These are phyloP conservation scores for Lethenteron reissneri DNA, from an alignment of 2,113 vertebrate species.

Conservation along the genomic window DNA sequence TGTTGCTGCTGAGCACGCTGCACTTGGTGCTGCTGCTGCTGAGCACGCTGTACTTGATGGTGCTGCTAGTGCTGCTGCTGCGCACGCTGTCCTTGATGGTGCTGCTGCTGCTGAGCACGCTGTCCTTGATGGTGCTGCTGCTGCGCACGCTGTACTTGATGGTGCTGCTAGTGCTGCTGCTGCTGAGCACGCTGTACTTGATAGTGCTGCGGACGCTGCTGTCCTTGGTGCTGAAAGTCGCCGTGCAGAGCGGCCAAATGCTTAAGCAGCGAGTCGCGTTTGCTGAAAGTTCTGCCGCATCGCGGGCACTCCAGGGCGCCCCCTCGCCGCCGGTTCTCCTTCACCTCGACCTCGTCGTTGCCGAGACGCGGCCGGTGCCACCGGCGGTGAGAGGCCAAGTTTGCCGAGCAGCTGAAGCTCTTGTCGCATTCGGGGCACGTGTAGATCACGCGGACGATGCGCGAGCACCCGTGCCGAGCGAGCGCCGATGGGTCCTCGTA, in stretches of 20 bases:
- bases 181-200: no score
- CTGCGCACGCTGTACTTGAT: no score
- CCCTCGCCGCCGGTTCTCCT: constrained; percentile 10
- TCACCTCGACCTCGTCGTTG: constrained; percentile 2
- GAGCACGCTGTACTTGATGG: no score
- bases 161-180: no score
- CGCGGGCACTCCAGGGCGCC: constrained; percentile 13
- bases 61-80: no score
- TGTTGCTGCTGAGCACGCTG: no score
- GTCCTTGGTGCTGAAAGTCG: no score
- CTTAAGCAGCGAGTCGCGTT: constrained; percentile 18
- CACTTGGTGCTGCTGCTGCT: no score
- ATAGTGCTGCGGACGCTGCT: no score
- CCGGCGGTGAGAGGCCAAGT: constrained; percentile 21
- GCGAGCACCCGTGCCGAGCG: constrained; percentile 21
- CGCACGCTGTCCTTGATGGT: no score
- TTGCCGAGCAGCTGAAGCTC: constrained; percentile 21
- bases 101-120: no score
- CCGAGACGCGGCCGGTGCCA: constrained; percentile 19
- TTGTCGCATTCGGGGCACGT: constrained; percentile 21
- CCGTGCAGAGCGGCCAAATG: constrained; percentile 13
- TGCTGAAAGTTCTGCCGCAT: constrained; percentile 18
- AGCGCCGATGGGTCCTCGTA: constrained; percentile 17
- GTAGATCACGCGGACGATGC: constrained; percentile 20
- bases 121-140: no score